Evolutionary conservation across 2,888 invertebrate genomes (phyloP).

Genomic region (Odontocerum albicorne): DNA sequence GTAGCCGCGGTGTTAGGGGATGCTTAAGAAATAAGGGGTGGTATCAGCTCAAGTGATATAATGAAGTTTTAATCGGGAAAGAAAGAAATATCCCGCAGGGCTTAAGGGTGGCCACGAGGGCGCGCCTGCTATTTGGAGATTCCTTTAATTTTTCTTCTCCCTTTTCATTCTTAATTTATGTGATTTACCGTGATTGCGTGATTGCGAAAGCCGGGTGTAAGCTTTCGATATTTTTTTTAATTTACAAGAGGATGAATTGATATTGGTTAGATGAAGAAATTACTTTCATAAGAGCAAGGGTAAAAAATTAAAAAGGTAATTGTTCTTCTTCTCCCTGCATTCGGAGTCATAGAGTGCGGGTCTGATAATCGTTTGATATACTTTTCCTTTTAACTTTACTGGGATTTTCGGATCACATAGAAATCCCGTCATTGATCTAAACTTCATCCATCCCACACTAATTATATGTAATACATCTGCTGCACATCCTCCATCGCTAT

Average conservation of each 20-base stretch:
- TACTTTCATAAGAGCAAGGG: not conserved
- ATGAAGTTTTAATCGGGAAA: constrained; percentile 54
- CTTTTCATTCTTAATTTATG: constrained; percentile 33
- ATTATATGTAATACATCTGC: too few relatives aligned
- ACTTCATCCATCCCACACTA: too few relatives aligned
- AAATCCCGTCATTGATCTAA: too few relatives aligned
- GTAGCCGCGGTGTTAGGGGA: constrained; percentile 12
- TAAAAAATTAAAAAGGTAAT: too few relatives aligned
- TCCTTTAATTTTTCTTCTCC: constrained; percentile 30
- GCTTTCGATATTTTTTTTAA: constrained; percentile 2
- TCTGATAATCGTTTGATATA: too few relatives aligned
- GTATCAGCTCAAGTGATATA: constrained; percentile 45
- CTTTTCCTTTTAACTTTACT: too few relatives aligned
- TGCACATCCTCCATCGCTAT: too few relatives aligned
- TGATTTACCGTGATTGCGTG: constrained; percentile 28
- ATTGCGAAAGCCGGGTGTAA: constrained; percentile 2
- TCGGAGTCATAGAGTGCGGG: too few relatives aligned
- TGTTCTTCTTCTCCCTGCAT: too few relatives aligned
- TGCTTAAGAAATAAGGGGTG: constrained; percentile 16
- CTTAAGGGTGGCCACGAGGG: constrained; percentile 26
- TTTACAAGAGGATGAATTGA: constrained; percentile 7
- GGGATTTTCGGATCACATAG: too few relatives aligned
- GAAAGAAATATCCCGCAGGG: constrained; percentile 43
- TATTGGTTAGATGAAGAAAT: not conserved
- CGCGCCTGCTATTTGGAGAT: constrained; percentile 19